Conservation (phyloP, 2,797 vertebrate genomes). For the Takifugu rubripes region DNA sequence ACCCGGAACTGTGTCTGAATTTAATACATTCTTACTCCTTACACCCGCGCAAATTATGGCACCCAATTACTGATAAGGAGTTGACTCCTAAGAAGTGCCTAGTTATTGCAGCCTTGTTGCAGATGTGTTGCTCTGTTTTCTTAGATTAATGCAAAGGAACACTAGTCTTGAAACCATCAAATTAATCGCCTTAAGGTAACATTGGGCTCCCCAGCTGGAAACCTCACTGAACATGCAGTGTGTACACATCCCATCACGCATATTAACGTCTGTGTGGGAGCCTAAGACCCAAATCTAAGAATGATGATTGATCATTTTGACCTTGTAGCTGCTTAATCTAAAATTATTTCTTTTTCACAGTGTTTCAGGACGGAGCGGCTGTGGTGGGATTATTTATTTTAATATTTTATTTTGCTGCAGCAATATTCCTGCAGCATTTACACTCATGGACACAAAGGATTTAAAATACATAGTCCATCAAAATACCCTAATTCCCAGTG, state of each 20-base stretch:
- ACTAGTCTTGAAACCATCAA: too few species aligned
- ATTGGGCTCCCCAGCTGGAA: too few species aligned
- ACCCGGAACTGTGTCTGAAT: too few species aligned
- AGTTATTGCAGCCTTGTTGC: constrained; percentile 49
- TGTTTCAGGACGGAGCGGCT: too few species aligned
- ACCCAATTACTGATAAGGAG: constrained; percentile 33
- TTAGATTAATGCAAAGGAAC: constrained; percentile 41
- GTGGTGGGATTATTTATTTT: too few species aligned
- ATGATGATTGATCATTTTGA: constrained; percentile 36
- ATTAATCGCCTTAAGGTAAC: too few species aligned
- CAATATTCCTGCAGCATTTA: constrained; percentile 2
- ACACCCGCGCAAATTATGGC: too few species aligned
- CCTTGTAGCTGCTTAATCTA: background rate
- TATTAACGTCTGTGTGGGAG: constrained; percentile 60
- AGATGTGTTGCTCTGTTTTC: constrained; percentile 37
- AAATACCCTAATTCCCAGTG: too few species aligned
- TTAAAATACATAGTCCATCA: constrained; percentile 3
- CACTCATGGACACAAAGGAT: constrained; percentile 5
- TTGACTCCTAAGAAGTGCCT: constrained; percentile 52
- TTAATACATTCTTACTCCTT: too few species aligned
- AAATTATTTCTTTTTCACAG: background rate
- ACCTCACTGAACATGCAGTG: constrained; percentile 15
- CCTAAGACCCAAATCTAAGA: constrained; percentile 51
- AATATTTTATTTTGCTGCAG: too few species aligned
- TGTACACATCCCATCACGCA: constrained; percentile 43